phyloP scores from a whole-genome alignment of 2,797 vertebrate species.

The Lateolabrax maculatus region DNA sequence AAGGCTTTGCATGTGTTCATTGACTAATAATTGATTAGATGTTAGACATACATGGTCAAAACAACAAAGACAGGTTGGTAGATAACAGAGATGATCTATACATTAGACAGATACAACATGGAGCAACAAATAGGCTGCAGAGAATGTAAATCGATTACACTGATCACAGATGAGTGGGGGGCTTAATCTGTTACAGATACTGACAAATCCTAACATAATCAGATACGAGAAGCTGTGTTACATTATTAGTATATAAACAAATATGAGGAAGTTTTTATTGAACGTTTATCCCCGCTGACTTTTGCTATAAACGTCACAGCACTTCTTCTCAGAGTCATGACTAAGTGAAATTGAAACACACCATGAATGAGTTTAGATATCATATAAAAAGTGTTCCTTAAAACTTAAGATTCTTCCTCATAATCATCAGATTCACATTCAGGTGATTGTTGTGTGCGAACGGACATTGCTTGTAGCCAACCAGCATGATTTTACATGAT shows the following conservation, averaged over 20 bases:
- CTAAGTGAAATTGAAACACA: not conserved
- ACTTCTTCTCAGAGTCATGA: not conserved
- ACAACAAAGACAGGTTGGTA: constrained; percentile 20
- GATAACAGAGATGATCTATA: constrained; percentile 17
- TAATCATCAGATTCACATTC: not conserved
- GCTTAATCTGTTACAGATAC: not conserved
- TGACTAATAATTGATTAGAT: constrained; percentile 66
- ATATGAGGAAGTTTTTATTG: no score
- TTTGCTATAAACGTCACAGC: not conserved
- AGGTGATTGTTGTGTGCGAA: not conserved
- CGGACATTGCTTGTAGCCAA: not conserved
- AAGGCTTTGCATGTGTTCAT: constrained; percentile 45
- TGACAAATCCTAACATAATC: not conserved
- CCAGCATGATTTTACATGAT: not conserved
- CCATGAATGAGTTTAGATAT: no score
- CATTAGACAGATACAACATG: not conserved
- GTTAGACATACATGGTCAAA: constrained; percentile 26
- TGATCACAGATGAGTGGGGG: constrained; percentile 2
- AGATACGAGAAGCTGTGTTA: not conserved
- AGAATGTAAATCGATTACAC: constrained; percentile 19
- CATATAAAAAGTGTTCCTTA: no score
- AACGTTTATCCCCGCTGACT: not conserved
- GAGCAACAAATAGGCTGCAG: not conserved
- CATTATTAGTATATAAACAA: not conserved
- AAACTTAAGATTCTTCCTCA: no score